Base-by-base conservation (phyloP, 2,888 invertebrate genomes). In the Coelopa pilipes region DNA sequence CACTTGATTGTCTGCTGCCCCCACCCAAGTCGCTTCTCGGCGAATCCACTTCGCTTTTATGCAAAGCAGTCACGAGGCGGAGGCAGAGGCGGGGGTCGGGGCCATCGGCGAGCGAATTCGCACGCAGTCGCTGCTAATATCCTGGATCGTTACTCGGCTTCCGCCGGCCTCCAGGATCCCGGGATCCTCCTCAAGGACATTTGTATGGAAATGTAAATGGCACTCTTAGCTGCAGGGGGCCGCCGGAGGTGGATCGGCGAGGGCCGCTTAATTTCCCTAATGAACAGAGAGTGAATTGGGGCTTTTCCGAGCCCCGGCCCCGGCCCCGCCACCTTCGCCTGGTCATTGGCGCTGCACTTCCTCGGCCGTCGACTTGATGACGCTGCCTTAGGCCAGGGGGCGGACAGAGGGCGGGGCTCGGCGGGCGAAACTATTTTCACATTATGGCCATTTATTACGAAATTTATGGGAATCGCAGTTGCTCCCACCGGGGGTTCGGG, bases 1-100 rank as follows among this genome's bases (percentile, higher is more conserved):
- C 79, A 78, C 76, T 79, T 79, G 76, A 77, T 79, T 79, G 77
- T 75, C 73, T 69, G 73, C 74, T 74, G 74, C 73, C 19, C 21
- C 57, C 12, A 55, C 9, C 55, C 62, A 71, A 2, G 71, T 62
- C 65, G 63, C 53, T 72, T 66, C 69, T 74, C 19, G 65, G 60
- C 66, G 21, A 12, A 47, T 76, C 76, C 77, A 78, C 78, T 77
- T 76, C 34, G 47, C 67, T 76, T 78, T 78, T 79, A 79, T 79
- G 78, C 77, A 78, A 79, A 78, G 73, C 73, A 76, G 71, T 70
- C 68, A 73, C 63, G 75, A 66, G 71, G 60, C 72, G 34, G 34
- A 7, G 34, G 13, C 60, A 9, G 46, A n/a, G 49, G 59, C 34
- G 7, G 7, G 34, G 34, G 34, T 34, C 34, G 34, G 2, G 34